Evolutionary conservation across 1,140 invertebrate genomes (phyloP).

Genomic region (Galleria mellonella): DNA sequence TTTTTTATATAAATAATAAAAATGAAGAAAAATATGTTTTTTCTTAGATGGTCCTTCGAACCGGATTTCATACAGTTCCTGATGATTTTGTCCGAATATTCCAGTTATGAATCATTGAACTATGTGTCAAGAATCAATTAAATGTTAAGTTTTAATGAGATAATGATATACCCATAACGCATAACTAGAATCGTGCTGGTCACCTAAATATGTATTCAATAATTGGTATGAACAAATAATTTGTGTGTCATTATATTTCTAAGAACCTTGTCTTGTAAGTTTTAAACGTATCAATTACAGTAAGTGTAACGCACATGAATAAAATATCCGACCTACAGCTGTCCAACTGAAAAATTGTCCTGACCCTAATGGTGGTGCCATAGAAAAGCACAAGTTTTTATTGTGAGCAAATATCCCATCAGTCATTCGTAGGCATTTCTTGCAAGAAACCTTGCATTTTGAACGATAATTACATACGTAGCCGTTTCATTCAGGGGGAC

Average conservation of each 20-base stretch:
- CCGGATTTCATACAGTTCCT: background rate
- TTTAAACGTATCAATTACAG: conserved; percentile 52
- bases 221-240: no score
- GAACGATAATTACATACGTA: conserved; percentile 39
- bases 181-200: no score
- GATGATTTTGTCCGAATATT: no score
- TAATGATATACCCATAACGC: background rate
- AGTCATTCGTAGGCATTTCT: conserved; percentile 28
- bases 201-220: no score
- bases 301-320: conserved; percentile 39
- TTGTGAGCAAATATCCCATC: conserved; percentile 39
- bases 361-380: conserved; percentile 39
- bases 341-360: conserved; percentile 39
- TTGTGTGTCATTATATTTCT: conserved; percentile 22
- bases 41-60: conserved; percentile 24
- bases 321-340: conserved; percentile 32
- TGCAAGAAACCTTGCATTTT: conserved; percentile 43
- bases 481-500: conserved; percentile 48
- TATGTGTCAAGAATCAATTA: background rate
- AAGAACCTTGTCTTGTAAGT: conserved; percentile 26
- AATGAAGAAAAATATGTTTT: conserved; percentile 14
- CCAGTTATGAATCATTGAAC: no score
- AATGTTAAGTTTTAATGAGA: background rate
- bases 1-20: conserved; percentile 28
- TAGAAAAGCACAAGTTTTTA: conserved; percentile 17